These are phyloP conservation scores for Drosophila tripunctata DNA, from an alignment of 2,888 invertebrate species.

Conservation along the genomic window DNA sequence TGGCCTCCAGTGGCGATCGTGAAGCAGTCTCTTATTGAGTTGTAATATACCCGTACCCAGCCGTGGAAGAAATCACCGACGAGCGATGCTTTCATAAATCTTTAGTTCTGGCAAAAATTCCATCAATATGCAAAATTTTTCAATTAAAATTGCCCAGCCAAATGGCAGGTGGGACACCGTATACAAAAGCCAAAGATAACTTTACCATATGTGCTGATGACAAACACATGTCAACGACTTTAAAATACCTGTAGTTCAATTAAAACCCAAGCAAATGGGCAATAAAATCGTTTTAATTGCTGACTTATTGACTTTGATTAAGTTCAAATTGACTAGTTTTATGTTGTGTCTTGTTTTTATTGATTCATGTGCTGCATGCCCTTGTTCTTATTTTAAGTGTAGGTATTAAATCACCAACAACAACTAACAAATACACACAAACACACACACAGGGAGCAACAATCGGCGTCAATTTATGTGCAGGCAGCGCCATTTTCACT, in stretches of 20 bases:
- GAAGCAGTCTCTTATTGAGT: slow-evolving; percentile 45
- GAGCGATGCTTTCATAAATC: slow-evolving; percentile 59
- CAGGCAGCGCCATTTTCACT: slow-evolving; percentile 79
- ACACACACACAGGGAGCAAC: slow-evolving; percentile 27
- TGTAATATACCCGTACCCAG: slow-evolving; percentile 23
- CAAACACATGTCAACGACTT: slow-evolving; percentile 29
- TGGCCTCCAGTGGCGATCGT: slow-evolving; percentile 40
- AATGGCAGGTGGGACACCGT: slow-evolving; percentile 57
- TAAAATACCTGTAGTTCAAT: slow-evolving; percentile 1
- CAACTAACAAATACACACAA: background rate
- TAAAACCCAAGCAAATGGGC: background rate
- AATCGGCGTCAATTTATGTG: slow-evolving; percentile 81
- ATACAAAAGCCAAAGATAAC: slow-evolving; percentile 68
- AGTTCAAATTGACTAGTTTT: background rate
- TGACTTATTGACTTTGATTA: background rate
- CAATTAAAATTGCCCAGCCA: slow-evolving; percentile 82
- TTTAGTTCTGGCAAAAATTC: slow-evolving; percentile 69
- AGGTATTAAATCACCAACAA: slow-evolving; percentile 30
- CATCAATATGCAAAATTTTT: slow-evolving; percentile 84
- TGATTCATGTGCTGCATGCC: background rate
- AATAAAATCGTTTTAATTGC: background rate
- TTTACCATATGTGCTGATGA: slow-evolving; percentile 66
- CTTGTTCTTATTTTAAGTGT: background rate
- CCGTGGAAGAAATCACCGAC: slow-evolving; percentile 20
- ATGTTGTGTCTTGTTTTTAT: background rate